Evolutionary conservation across 23 tunicate species (phyloP), one percentile per base, ranked within the genome.

Genomic region (Trididemnum nubilum): DNA sequence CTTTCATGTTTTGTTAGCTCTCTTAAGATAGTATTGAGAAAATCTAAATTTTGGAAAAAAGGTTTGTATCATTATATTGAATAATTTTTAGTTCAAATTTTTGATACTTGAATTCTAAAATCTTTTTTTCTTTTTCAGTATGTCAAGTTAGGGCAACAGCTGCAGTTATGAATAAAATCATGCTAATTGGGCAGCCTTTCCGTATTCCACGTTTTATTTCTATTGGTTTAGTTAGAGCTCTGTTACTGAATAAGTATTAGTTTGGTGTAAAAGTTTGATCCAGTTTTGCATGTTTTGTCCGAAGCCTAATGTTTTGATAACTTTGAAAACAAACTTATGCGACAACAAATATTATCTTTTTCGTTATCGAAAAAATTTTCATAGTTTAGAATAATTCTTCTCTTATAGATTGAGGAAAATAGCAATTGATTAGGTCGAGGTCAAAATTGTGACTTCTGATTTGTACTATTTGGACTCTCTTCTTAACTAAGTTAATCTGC

Each of bases 141-240:
- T 38, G 51, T 67, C 78, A 35, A 18, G 77, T 50, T 65, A 82
- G 26, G 1, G 65, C 36, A 33, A 69, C 78, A 7, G 85, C 64
- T 1, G 30, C 57, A 3, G 64, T 1, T 3, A 50, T 36, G 39
- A 66, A 82, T 1, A 82, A 73, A 2, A 69, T n/a, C 85, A 82
- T 82, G 78, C 78, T 82, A 34, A 82, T 2, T 23, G 78, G 85
- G 24, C 85, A 82, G 26, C 85, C 85, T 38, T 82, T 78, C 5
- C 85, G 15, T 23, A 82, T 38, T 2, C 85, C 85, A 52, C 85
- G 12, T 19, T 77, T 77, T 52, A 49, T 50, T 50, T 77, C 3
- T 1, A 50, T 50, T 27, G 7, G 2, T 21, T 26, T 25, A 22
- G 81, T 50, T 51, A 54, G 66, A 2, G 4, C 25, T 25, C 65